These are phyloP conservation scores for Nasonia oneida DNA, from an alignment of 2,888 invertebrate genomes.

Conservation along the genomic window DNA sequence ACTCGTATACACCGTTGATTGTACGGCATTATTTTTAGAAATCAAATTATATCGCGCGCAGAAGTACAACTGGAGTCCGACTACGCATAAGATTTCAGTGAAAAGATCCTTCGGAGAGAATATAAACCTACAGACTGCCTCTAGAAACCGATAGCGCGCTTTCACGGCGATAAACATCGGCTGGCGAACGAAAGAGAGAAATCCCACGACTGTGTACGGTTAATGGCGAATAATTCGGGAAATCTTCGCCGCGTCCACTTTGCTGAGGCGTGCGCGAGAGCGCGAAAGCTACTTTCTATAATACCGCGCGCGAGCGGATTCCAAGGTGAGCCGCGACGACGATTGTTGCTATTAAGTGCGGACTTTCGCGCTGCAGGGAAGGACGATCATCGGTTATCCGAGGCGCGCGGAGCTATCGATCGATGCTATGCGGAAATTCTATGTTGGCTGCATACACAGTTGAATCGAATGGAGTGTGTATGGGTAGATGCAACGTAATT, in stretches of 20 bases:
- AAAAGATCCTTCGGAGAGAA: too few species aligned
- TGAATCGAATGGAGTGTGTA: neutral
- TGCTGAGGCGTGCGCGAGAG: neutral
- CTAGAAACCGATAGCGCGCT: constrained; percentile 14
- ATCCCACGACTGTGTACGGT: neutral
- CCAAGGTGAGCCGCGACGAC: constrained; percentile 40
- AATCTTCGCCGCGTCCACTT: constrained; percentile 41
- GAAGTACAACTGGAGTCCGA: neutral
- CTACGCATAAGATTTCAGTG: too few species aligned
- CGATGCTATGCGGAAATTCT: neutral
- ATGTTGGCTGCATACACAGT: neutral
- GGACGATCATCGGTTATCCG: constrained; percentile 22
- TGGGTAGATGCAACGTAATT: neutral
- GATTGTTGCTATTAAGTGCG: constrained; percentile 50
- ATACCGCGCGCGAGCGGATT: constrained; percentile 18
- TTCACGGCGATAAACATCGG: constrained; percentile 44
- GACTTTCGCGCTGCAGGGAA: constrained; percentile 51
- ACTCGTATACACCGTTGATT: neutral
- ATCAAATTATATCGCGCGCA: neutral
- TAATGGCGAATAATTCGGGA: constrained; percentile 50
- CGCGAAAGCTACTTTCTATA: constrained; percentile 57
- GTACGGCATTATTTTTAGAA: too few species aligned
- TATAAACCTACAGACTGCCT: neutral
- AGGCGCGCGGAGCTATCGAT: constrained; percentile 29
- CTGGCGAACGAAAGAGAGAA: constrained; percentile 5